A percentile compares a stretch with the other conserved stretches of the same genome.
phyloP scores from a whole-genome alignment of 2,797 vertebrate species.

The Rhinogobio ventralis region DNA sequence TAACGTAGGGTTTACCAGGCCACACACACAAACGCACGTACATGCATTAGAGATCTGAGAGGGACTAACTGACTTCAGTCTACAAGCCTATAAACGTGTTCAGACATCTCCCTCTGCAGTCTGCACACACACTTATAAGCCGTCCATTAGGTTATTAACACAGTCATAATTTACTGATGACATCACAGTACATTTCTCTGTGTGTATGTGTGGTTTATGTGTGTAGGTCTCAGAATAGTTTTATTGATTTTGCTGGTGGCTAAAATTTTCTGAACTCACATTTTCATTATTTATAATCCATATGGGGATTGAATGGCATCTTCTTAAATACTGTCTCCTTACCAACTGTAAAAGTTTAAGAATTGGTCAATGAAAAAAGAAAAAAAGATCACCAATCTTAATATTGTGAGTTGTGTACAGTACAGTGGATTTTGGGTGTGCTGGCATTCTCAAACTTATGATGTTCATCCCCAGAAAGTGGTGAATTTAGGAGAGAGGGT shows the following conservation, averaged over 20 bases:
- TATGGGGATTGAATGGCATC: neutral
- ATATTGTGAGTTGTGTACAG: neutral
- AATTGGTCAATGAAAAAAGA: neutral
- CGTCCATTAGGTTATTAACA: slow-evolving; percentile 32
- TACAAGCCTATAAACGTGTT: slow-evolving; percentile 27
- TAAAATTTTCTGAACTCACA: neutral
- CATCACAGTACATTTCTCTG: neutral
- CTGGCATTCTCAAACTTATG: slow-evolving; percentile 27
- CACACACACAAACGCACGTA: neutral
- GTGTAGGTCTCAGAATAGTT: slow-evolving; percentile 3
- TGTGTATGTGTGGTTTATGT: slow-evolving; percentile 15
- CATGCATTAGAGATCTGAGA: slow-evolving; percentile 46
- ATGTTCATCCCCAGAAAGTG: slow-evolving; percentile 9
- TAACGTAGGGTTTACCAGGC: no score
- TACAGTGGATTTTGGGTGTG: slow-evolving; percentile 10
- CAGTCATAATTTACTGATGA: slow-evolving; percentile 5
- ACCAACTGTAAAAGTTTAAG: neutral
- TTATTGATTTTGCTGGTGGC: neutral
- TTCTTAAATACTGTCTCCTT: neutral
- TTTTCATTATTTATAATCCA: neutral
- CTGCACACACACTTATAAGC: neutral
- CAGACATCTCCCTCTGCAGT: neutral
- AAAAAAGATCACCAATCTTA: neutral
- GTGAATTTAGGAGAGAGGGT: neutral
- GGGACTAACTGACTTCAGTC: slow-evolving; percentile 67